Conservation (phyloP, 2,113 vertebrate species). For the Holacanthus passer region DNA sequence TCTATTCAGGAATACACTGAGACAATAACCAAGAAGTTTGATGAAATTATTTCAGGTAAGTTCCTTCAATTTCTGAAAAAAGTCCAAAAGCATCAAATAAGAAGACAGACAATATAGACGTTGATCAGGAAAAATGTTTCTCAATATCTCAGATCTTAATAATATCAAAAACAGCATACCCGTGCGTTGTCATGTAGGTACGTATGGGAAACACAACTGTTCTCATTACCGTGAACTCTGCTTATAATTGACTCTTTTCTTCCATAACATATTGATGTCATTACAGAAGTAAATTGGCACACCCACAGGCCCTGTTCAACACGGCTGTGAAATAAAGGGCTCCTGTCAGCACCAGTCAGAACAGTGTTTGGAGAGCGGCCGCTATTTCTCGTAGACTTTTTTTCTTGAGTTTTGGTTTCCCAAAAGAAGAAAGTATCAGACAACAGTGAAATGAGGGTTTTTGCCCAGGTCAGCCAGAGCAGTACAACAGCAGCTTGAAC, state of each 20-base stretch:
- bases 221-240: neutral
- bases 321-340: neutral
- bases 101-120: too few species aligned
- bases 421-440: neutral
- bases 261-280: neutral
- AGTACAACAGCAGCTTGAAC: neutral
- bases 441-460: neutral
- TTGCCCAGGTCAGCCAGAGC: neutral
- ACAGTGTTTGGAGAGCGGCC: neutral
- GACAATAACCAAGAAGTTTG: too few species aligned
- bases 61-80: too few species aligned
- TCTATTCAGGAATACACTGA: neutral
- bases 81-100: too few species aligned
- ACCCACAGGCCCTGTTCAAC: neutral
- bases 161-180: too few species aligned
- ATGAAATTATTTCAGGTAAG: too few species aligned
- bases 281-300: neutral
- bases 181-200: too few species aligned
- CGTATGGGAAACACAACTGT: too few species aligned
- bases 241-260: neutral
- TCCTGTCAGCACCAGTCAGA: neutral
- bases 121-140: too few species aligned
- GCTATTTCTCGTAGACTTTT: neutral
- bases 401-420: neutral
- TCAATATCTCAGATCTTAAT: too few species aligned